These are phyloP conservation scores for Agrilus cyanescens DNA, from an alignment of 2,888 invertebrate genomes.

Conservation along the genomic window DNA sequence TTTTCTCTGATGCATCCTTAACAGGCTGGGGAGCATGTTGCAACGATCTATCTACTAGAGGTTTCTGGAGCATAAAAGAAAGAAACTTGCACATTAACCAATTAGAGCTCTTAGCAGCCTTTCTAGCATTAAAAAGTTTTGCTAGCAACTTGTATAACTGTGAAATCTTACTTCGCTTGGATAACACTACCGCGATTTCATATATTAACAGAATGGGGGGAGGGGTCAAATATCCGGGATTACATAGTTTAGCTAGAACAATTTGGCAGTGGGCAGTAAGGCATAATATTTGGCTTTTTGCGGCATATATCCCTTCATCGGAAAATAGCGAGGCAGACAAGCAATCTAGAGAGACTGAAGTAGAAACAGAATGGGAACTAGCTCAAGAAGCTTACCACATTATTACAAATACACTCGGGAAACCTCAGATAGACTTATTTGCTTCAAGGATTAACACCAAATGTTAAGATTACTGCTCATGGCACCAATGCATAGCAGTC, in stretches of 20 bases:
- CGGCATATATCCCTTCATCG: slow-evolving; percentile 5
- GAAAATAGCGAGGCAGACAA: slow-evolving; percentile 4
- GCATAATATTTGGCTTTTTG: slow-evolving; percentile 5
- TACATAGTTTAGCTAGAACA: slow-evolving; percentile 14
- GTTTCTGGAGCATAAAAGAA: slow-evolving; percentile 17
- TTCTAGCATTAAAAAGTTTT: slow-evolving; percentile 18
- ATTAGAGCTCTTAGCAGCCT: slow-evolving; percentile 18
- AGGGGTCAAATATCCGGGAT: slow-evolving; percentile 12
- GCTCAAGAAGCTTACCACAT: slow-evolving; percentile 3
- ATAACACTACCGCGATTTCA: slow-evolving; percentile 17
- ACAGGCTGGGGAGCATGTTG: slow-evolving; percentile 19
- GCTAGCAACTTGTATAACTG: slow-evolving; percentile 10
- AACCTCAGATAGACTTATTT: slow-evolving; percentile 8
- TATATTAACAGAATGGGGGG: slow-evolving; percentile 18
- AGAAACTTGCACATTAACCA: slow-evolving; percentile 16
- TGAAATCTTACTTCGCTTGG: slow-evolving; percentile 15
- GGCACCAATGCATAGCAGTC: slow-evolving; percentile 6
- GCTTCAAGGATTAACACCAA: slow-evolving; percentile 9
- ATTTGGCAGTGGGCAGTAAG: slow-evolving; percentile 20
- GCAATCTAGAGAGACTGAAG: neutral
- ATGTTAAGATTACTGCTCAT: slow-evolving; percentile 7
- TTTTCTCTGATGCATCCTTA: slow-evolving; percentile 18
- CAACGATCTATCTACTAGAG: slow-evolving; percentile 10
- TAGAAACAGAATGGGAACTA: slow-evolving; percentile 9
- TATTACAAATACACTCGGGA: slow-evolving; percentile 5